Percentiles rank a stretch among this genome's conserved stretches.
Conservation (phyloP, 2,797 vertebrate species). For the Petrocephalus schoutedeni region DNA sequence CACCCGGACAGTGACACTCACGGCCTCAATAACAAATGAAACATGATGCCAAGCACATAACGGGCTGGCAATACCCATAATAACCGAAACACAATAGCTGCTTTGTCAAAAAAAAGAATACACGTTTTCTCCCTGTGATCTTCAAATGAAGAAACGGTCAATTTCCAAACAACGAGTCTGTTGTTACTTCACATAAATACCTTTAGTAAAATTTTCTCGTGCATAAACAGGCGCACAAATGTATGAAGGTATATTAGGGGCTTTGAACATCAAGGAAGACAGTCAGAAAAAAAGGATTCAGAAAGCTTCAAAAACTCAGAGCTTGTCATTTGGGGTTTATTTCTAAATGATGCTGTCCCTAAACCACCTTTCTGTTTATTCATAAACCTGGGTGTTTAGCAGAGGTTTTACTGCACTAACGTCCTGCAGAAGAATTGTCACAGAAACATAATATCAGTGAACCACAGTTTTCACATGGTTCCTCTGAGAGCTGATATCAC, state of each 20-base stretch:
- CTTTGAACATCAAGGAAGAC: neutral
- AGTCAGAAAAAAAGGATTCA: neutral
- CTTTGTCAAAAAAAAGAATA: neutral
- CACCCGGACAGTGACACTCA: neutral
- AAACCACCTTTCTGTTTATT: neutral
- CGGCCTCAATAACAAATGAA: neutral
- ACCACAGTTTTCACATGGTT: neutral
- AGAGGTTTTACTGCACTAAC: neutral
- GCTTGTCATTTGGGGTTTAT: neutral
- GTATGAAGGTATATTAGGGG: neutral
- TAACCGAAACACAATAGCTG: neutral
- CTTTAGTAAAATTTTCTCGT: neutral
- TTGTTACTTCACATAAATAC: neutral
- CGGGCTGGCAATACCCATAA: neutral
- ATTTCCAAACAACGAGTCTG: neutral
- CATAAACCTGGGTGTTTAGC: neutral
- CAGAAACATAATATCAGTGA: neutral
- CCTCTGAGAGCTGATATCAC: neutral
- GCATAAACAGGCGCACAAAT: neutral
- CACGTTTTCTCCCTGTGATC: neutral
- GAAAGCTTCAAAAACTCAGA: neutral
- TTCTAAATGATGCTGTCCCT: neutral
- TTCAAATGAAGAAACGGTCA: neutral
- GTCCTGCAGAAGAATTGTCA: neutral
- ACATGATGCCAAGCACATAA: neutral